Conservation (phyloP, 2,113 vertebrate species). For the Lophura nycthemera region DNA sequence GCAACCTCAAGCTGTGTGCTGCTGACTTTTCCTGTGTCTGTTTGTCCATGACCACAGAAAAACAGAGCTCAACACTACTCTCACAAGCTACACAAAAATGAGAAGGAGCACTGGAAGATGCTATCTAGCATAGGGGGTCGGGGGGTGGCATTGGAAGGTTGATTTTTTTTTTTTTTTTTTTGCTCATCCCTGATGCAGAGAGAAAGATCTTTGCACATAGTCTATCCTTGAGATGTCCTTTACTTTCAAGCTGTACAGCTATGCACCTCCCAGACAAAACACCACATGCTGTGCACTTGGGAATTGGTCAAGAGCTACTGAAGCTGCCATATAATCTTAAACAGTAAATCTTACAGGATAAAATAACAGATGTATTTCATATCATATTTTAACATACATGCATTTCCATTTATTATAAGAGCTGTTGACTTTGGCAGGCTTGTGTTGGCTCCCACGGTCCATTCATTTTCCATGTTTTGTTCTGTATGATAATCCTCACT, state of each 20-base stretch:
- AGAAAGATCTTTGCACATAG: background rate
- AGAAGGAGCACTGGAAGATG: background rate
- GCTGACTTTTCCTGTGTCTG: background rate
- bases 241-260: too few species aligned
- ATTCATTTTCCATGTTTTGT: background rate
- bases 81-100: background rate
- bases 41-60: fast-evolving
- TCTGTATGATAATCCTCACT: background rate
- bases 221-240: background rate
- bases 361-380: background rate
- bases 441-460: background rate
- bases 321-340: background rate
- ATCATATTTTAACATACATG: background rate
- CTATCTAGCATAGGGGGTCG: background rate
- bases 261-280: background rate
- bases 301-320: background rate
- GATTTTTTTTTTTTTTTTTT: background rate
- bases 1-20: background rate
- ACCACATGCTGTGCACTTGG: background rate
- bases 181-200: background rate
- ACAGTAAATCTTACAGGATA: background rate
- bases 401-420: background rate
- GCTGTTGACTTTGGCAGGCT: background rate
- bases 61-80: background rate
- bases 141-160: background rate